Evolutionary conservation across 2,797 vertebrate species (phyloP).

Genomic region (Lepilemur ruficaudatus): DNA sequence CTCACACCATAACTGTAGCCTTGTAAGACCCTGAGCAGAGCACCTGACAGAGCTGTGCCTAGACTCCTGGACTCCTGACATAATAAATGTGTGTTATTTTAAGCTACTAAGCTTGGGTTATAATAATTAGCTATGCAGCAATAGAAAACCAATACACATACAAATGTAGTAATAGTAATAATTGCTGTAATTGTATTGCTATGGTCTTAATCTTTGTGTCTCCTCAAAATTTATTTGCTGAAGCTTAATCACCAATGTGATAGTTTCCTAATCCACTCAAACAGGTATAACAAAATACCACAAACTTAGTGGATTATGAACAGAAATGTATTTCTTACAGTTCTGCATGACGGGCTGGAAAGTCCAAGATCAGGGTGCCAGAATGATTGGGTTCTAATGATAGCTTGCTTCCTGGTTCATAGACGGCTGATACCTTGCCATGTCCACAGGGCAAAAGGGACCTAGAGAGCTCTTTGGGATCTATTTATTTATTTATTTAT

Average conservation of each 20-base stretch:
- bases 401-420: background rate
- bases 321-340: background rate
- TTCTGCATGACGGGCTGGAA: background rate
- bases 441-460: background rate
- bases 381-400: background rate
- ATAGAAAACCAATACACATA: background rate
- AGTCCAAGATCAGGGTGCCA: background rate
- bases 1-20: background rate
- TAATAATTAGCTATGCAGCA: background rate
- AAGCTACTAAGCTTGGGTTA: background rate
- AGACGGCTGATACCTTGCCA: background rate
- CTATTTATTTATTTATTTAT: background rate
- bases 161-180: background rate
- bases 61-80: background rate
- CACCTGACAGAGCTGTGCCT: rapidly evolving
- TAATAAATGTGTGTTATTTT: background rate
- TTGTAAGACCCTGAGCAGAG: background rate
- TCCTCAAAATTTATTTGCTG: background rate
- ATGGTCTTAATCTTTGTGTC: background rate
- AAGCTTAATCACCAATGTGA: background rate
- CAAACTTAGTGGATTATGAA: background rate
- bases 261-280: background rate
- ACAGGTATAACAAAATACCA: background rate
- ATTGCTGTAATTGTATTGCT: background rate
- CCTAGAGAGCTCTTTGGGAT: background rate